Base-by-base conservation (phyloP, 2,888 invertebrate genomes). In the Clepsis dumicolana region DNA sequence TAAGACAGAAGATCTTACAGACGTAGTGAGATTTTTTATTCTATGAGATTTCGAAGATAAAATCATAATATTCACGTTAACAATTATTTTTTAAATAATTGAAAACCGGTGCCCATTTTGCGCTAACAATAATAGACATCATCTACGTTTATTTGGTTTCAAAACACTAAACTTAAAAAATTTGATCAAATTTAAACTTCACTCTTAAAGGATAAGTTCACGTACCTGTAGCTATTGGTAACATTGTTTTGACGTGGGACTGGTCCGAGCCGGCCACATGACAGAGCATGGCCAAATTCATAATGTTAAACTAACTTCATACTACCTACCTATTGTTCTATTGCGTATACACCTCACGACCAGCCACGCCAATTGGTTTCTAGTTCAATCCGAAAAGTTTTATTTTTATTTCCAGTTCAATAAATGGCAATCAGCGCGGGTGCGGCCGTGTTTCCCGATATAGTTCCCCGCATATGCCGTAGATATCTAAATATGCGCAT, bases 391-490 rank as follows among this genome's bases (percentile, higher is more conserved):
- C 3, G 21, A 48, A 48, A 48, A 4, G 2, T 48, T 21, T 48
- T n/a, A 38, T 67, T 62, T 68, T 68, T 64, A 64, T 59, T 59
- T 63, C 64, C 52, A 59, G 68, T 64, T 53, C 57, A 64, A 57
- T 64, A 68, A 52, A 68, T 68, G 67, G 62, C 67, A 67, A 63
- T 67, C 67, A 67, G 38, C 48, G 56, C 29, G 61, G 63, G 65
- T 24, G 35, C 14, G 62, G 50, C n/a, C 5, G 48, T 61, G 54
- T 54, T 66, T 56, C 48, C 41, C 62, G 54, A 35, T 61, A 25
- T 62, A 48, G 60, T 44, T 56, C 18, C 57, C 21, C 12, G 21
- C 25, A 53, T 57, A 44, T 24, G 53, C 38, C 44, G 44, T 29
- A 38, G 50, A 57, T 48, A 67, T 56, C 41, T 52, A 63, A 50